Evolutionary conservation across 2,797 vertebrate genomes (phyloP), one percentile per base, ranked within the genome.

Genomic region (Thripadectes ignobilis): DNA sequence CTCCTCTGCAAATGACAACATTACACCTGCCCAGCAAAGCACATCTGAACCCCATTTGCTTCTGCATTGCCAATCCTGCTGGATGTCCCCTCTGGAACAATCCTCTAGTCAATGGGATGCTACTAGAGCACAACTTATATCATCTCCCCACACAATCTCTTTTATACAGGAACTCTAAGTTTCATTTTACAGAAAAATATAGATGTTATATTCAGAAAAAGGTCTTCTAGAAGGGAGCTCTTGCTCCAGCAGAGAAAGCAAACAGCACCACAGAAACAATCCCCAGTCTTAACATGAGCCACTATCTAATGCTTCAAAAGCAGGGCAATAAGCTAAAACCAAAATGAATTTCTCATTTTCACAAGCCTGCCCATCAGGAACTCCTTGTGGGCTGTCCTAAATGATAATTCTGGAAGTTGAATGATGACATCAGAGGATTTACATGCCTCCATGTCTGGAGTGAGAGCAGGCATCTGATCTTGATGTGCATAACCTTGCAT

Each of bases 251-350:
- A 51, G 9, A 62, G 12, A 38, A 24, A 55, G 19, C 41, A 75
- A 6, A 26, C 10, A 32, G 32, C 32, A 63, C 6, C 59, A 68
- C 32, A 74, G 57, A 51, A 77, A 54, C 20, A 36, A 32, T 6
- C 54, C 14, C 9, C 12, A 26, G 8, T 2, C 21, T 39, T 1
- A 11, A 16, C 38, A 62, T 0, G 0, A 78, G 34, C 21, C 62
- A 14, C 21, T 27, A 13, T 2, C 18, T 21, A 32, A 27, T 20
- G 20, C 46, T 74, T 15, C 46, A 63, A 85, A 45, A 72, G 38
- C 34, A 39, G 43, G 12, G 30, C 39, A 85, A 46, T 7, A 51
- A 76, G 26, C 29, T 21, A 30, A 66, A 85, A 15, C 8, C 9
- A 19, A 49, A 32, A 20, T 1, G 1, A 57, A 61, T 10, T 12